phyloP scores from a whole-genome alignment of 2,113 vertebrate genomes.

The Cryptomyrus ogoouensis region DNA sequence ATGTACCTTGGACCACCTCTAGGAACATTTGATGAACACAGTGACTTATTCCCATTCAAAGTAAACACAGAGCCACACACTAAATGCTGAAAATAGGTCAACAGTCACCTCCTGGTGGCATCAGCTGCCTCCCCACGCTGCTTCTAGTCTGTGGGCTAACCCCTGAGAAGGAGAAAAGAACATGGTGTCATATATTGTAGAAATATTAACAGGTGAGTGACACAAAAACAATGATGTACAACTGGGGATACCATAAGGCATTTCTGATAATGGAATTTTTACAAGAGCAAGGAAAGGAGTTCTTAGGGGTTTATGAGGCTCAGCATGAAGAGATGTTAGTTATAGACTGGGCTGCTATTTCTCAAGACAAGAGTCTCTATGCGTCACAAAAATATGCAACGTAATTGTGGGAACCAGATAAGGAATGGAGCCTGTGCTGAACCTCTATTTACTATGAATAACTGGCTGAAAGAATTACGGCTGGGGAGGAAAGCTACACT shows the following conservation, averaged over 20 bases:
- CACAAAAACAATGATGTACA: background rate
- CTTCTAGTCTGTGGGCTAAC: conserved; percentile 25
- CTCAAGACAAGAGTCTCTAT: background rate
- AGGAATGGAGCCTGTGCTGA: background rate
- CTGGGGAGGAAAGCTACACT: background rate
- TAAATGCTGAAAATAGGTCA: background rate
- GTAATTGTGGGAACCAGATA: background rate
- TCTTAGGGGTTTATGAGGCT: background rate
- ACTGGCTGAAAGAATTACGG: background rate
- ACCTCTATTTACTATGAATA: background rate
- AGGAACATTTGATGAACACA: background rate
- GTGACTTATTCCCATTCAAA: background rate
- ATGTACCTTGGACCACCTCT: background rate
- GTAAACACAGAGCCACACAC: background rate
- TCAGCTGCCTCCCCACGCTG: conserved; percentile 12
- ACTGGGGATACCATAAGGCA: background rate
- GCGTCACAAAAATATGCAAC: background rate
- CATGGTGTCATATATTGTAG: background rate
- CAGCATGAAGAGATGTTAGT: background rate
- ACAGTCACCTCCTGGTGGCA: conserved; percentile 26
- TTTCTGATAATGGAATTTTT: background rate
- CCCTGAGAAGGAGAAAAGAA: conserved; percentile 19
- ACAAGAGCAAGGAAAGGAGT: too few relatives aligned
- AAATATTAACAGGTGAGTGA: background rate
- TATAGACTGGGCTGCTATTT: background rate